Percentiles rank a stretch among this genome's conserved stretches.
phyloP scores from a whole-genome alignment of 2,113 vertebrate genomes.

The Archilochus colubris region DNA sequence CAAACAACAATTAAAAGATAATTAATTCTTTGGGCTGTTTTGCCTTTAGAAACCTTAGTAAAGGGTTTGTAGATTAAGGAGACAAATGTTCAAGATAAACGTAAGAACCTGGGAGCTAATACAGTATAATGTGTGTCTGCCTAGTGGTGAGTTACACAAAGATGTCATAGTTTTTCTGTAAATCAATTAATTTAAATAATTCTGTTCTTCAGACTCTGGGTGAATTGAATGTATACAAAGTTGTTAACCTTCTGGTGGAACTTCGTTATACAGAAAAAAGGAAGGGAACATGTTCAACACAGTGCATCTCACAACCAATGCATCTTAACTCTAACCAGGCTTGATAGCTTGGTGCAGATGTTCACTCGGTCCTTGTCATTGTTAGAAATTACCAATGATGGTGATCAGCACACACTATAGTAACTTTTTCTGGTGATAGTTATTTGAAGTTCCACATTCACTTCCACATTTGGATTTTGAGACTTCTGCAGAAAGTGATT shows the following conservation, averaged over 20 bases:
- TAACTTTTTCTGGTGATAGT: not conserved
- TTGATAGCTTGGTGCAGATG: not conserved
- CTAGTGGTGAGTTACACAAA: not conserved
- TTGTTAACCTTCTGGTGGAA: not conserved
- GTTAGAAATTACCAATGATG: not conserved
- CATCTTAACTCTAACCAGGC: not conserved
- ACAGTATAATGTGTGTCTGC: not conserved
- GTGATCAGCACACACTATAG: not conserved
- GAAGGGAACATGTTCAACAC: not conserved
- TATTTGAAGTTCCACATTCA: not conserved
- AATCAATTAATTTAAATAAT: not conserved
- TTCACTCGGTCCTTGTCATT: not conserved
- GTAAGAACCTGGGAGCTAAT: not conserved
- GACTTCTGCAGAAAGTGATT: not conserved
- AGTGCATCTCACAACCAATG: not conserved
- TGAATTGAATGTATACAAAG: not conserved
- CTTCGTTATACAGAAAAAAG: not conserved
- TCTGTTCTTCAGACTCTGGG: not conserved
- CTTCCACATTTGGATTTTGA: not conserved
- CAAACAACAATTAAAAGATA: conserved; percentile 61
- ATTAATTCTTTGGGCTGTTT: conserved; percentile 51
- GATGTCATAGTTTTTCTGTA: not conserved
- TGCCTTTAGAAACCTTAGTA: conserved; percentile 14
- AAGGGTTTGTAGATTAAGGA: conserved; percentile 2
- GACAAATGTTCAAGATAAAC: not conserved